Base-by-base conservation (phyloP, 2,888 invertebrate genomes). In the Belgica antarctica region DNA sequence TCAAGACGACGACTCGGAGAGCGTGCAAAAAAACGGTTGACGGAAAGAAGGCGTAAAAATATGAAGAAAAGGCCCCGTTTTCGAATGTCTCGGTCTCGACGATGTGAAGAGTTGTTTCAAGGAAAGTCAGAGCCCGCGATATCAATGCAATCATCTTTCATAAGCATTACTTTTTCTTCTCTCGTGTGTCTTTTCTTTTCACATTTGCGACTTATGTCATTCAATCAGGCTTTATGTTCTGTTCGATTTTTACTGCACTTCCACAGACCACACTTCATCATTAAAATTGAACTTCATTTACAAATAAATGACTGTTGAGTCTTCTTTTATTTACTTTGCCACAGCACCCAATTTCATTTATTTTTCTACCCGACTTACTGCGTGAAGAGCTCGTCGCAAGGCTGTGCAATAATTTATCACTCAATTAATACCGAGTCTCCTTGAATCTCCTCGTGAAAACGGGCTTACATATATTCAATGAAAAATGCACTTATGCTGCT, bases 281-380 rank as follows among this genome's bases (percentile, higher is more conserved):
- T 46, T 46, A 62, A 62, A 62, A 62, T 34, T 62, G 62, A 62
- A 63, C 36, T 63, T 63, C 63, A 63, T 63, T n/a, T 63, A 63
- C 63, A 25, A 46, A 46, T 46, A 46, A 46, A 65, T 65, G 47
- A 65, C 25, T 27, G 65, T n/a, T 65, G 46, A 46, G 63, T 34
- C 36, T 63, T 63, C 22, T 62, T 63, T 34, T 63, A 63, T 63
- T 63, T 63, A 52, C 52, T 52, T 52, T 22, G 3, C 7, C 5
- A 22, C 12, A 2, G 22, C 52, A 52, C 22, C 22, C 22, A 7
- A 22, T 22, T 52, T 52, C 22, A 52, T 52, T 52, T 52, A 17
- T 52, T 52, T 52, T 17, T 17, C 52, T 17, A 8, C 12, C 34
- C 34, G 5, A 8, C 34, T 31, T 31, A 31, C 5, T 5, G 12